Percentiles rank a stretch among this genome's conserved stretches.
Evolutionary conservation across 2,888 invertebrate genomes (phyloP).

Genomic region (Cataglyphis albicans): DNA sequence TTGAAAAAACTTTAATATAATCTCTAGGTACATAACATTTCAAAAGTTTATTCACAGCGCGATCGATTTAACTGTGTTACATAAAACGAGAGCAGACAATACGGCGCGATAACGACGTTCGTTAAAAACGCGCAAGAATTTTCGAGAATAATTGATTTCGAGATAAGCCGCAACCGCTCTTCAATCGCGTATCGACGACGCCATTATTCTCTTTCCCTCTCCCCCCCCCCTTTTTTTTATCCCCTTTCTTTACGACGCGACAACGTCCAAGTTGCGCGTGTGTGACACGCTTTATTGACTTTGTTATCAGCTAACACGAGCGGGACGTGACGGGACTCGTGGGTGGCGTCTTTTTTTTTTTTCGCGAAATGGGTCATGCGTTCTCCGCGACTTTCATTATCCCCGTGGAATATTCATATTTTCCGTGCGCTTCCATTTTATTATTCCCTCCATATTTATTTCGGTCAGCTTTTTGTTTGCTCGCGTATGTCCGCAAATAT

Average conservation of each 20-base stretch:
- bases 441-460: constrained; percentile 10
- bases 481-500: constrained; percentile 33
- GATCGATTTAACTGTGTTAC: constrained; percentile 3
- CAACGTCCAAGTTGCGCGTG: constrained; percentile 22
- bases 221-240: background rate
- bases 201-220: background rate
- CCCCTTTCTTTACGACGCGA: background rate
- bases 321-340: constrained; percentile 29
- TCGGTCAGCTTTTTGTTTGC: constrained; percentile 16
- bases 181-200: constrained; percentile 20
- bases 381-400: constrained; percentile 34
- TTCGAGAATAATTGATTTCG: constrained; percentile 45
- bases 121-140: constrained; percentile 24
- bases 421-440: constrained; percentile 26
- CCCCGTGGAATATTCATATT: constrained; percentile 42
- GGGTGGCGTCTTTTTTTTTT: constrained; percentile 18
- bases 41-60: constrained; percentile 23
- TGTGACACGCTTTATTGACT: constrained; percentile 45
- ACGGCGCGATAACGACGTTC: constrained; percentile 6
- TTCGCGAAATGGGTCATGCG: constrained; percentile 10
- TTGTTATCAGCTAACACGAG: constrained; percentile 41
- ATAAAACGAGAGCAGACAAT: too few relatives aligned
- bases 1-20: constrained; percentile 10
- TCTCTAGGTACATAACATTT: background rate
- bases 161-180: constrained; percentile 23